These are phyloP conservation scores for Xestoiulus laeticollis DNA, from an alignment of 2,888 invertebrate genomes.

Conservation along the genomic window DNA sequence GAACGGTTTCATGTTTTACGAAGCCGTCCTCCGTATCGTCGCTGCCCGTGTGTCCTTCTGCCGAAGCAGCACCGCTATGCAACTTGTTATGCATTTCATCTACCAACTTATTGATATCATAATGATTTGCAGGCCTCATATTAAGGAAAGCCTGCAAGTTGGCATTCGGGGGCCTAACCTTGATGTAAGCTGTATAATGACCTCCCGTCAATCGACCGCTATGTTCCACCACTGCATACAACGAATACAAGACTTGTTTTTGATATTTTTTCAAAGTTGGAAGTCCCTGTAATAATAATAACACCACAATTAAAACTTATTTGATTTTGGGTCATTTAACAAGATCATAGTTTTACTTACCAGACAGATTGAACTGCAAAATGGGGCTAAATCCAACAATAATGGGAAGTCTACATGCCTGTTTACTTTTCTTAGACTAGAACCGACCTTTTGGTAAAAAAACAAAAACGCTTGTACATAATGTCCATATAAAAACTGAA, in stretches of 20 bases:
- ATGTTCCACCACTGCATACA: slow-evolving; percentile 96
- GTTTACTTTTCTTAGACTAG: slow-evolving; percentile 81
- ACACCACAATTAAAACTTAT: background rate
- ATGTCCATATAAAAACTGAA: background rate
- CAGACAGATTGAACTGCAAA: slow-evolving; percentile 75
- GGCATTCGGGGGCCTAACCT: slow-evolving; percentile 68
- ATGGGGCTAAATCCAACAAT: slow-evolving; percentile 87
- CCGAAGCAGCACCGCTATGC: slow-evolving; percentile 24
- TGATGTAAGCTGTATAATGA: slow-evolving; percentile 94
- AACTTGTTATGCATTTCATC: slow-evolving; percentile 52
- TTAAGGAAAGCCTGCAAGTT: slow-evolving; percentile 55
- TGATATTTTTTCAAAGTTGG: slow-evolving; percentile 67
- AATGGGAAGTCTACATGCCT: slow-evolving; percentile 88
- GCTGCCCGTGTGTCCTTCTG: background rate
- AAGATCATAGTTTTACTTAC: slow-evolving; percentile 59
- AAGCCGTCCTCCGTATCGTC: slow-evolving; percentile 60
- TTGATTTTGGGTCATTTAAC: background rate
- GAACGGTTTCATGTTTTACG: slow-evolving; percentile 57
- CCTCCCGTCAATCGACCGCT: slow-evolving; percentile 89
- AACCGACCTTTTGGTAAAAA: slow-evolving; percentile 62
- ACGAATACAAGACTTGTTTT: slow-evolving; percentile 79
- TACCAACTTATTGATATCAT: slow-evolving; percentile 53
- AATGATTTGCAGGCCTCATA: slow-evolving; percentile 46
- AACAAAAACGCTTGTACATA: background rate
- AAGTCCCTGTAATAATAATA: slow-evolving; percentile 54